phyloP scores from a whole-genome alignment of 2,888 invertebrate genomes.

The Lasius fuliginosus region DNA sequence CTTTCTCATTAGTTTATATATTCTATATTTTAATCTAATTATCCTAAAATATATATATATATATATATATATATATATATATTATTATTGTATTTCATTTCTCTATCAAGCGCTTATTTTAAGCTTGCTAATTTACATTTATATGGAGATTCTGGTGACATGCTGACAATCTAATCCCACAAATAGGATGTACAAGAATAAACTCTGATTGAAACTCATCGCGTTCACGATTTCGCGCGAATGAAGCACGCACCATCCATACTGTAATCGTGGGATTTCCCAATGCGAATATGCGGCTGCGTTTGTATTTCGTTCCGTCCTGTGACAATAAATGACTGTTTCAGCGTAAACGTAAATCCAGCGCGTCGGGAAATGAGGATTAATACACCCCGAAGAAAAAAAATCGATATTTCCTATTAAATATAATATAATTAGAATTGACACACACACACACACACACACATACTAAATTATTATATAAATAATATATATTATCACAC shows the following conservation, averaged over 20 bases:
- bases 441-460: neutral
- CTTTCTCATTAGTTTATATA: neutral
- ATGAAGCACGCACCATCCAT: constrained; percentile 1
- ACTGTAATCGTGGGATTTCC: constrained; percentile 42
- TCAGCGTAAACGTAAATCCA: constrained; percentile 22
- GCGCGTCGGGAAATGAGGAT: constrained; percentile 31
- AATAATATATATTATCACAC: neutral
- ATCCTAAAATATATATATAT: neutral
- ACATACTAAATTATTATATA: neutral
- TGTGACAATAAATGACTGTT: constrained; percentile 47
- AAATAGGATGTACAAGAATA: constrained; percentile 31
- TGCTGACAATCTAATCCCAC: constrained; percentile 16
- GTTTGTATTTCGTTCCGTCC: constrained; percentile 44
- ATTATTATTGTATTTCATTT: neutral
- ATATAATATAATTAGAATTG: constrained; percentile 8
- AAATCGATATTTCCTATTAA: constrained; percentile 25
- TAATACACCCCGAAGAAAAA: constrained; percentile 16
- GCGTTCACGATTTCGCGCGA: constrained; percentile 30
- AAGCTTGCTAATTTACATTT: constrained; percentile 2
- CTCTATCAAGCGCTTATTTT: neutral
- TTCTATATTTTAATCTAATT: neutral
- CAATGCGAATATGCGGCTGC: constrained; percentile 15
- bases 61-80: no score
- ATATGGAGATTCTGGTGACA: constrained; percentile 6
- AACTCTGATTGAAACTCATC: constrained; percentile 46